Percentiles rank a stretch among this genome's conserved stretches.
Conservation (phyloP, 1,140 invertebrate genomes). For the Atta cephalotes region DNA sequence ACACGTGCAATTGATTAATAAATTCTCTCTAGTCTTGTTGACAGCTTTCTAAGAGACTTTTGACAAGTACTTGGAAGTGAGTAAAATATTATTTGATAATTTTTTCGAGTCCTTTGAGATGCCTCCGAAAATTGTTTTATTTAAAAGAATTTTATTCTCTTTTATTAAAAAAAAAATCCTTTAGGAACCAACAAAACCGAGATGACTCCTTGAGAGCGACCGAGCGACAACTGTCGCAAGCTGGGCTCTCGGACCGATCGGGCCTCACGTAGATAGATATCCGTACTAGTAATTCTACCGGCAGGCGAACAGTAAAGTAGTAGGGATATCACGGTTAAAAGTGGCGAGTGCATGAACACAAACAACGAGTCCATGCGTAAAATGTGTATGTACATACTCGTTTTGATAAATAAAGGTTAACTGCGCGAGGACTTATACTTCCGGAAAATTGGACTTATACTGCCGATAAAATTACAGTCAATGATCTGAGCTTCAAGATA, state of each 20-base stretch:
- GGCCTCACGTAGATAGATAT: conserved; percentile 69
- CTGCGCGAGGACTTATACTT: neutral
- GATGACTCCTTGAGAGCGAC: conserved; percentile 61
- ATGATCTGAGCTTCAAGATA: neutral
- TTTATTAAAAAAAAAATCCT: neutral
- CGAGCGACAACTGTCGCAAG: conserved; percentile 71
- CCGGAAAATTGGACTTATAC: neutral
- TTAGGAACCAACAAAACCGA: neutral
- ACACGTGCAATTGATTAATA: neutral
- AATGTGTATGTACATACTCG: neutral
- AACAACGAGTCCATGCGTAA: conserved; percentile 10
- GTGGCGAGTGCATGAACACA: conserved; percentile 30
- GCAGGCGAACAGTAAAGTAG: conserved; percentile 54
- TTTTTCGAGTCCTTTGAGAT: neutral
- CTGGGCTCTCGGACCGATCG: conserved; percentile 63
- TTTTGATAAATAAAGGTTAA: conserved; percentile 30
- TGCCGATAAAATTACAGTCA: neutral
- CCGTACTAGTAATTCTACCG: conserved; percentile 66
- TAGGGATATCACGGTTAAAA: conserved; percentile 75
- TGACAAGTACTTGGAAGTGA: neutral
- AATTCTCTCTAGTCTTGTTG: neutral
- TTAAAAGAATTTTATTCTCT: neutral
- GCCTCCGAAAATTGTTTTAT: neutral
- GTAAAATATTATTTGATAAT: neutral
- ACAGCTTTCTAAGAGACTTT: neutral